These are phyloP conservation scores for Vireo griseus DNA, from an alignment of 2,797 vertebrate genomes.

Conservation along the genomic window DNA sequence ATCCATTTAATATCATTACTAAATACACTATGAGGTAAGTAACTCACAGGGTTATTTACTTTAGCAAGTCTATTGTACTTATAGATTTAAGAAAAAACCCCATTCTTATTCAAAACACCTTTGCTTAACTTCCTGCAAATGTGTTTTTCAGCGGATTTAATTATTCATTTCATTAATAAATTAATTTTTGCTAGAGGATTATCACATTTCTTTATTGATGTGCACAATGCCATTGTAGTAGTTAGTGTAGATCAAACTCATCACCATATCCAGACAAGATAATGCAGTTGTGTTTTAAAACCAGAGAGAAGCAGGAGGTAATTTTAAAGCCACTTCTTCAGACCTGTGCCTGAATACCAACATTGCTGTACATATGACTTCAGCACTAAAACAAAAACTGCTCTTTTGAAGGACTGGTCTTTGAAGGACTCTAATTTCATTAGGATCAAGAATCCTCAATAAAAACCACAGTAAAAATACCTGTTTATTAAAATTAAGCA, in stretches of 20 bases:
- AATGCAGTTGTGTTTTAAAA: neutral
- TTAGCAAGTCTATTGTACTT: constrained; percentile 29
- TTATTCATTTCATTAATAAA: constrained; percentile 53
- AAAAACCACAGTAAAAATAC: neutral
- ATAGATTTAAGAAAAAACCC: neutral
- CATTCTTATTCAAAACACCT: constrained; percentile 28
- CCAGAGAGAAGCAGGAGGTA: neutral
- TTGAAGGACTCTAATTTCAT: neutral
- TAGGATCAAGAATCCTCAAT: neutral
- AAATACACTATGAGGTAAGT: constrained; percentile 37
- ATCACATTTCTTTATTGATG: neutral
- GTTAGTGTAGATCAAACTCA: neutral
- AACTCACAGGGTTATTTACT: constrained; percentile 54
- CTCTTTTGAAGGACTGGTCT: neutral
- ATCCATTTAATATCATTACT: constrained; percentile 49
- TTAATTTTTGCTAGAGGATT: constrained; percentile 46
- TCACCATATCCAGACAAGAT: neutral
- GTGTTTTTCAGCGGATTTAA: neutral
- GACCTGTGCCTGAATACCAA: neutral
- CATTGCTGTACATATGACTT: neutral
- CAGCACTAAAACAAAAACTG: neutral
- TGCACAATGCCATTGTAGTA: neutral
- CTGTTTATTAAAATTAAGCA: neutral
- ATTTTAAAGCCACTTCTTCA: neutral
- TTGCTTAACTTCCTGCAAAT: constrained; percentile 2